Percentiles rank a stretch among this genome's conserved stretches.
Evolutionary conservation across 2,113 vertebrate genomes (phyloP).

Genomic region (Cairina moschata): DNA sequence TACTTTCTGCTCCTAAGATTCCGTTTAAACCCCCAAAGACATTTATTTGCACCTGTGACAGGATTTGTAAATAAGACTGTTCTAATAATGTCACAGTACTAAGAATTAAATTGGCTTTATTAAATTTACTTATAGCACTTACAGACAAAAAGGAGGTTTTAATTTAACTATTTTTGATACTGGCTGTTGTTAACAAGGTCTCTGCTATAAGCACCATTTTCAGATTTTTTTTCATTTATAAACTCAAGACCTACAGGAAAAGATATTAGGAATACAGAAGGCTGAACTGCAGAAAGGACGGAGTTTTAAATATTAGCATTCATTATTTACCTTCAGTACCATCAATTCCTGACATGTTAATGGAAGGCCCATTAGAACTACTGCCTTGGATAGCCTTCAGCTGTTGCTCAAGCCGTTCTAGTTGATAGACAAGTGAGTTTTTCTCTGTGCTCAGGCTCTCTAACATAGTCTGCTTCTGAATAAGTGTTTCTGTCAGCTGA

Average conservation of each 20-base stretch:
- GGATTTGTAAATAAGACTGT: not conserved
- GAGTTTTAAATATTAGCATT: not conserved
- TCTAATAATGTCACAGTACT: not conserved
- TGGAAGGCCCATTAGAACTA: slow-evolving; percentile 78
- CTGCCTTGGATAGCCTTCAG: slow-evolving; percentile 84
- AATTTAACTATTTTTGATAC: not conserved
- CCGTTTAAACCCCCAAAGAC: not conserved
- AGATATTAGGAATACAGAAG: not conserved
- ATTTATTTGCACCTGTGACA: not conserved
- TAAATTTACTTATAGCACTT: not conserved
- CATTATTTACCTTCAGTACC: slow-evolving; percentile 81
- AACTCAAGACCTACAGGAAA: not conserved
- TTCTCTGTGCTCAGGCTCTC: slow-evolving; percentile 97
- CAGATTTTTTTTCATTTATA: not conserved
- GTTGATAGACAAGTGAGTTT: slow-evolving; percentile 92
- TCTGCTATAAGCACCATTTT: not conserved
- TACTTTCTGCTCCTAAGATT: not conserved
- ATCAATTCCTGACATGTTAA: slow-evolving; percentile 90
- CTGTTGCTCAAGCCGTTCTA: slow-evolving; percentile 93
- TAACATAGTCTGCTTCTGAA: slow-evolving; percentile 99
- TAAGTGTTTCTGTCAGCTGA: slow-evolving; percentile 96
- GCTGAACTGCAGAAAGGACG: not conserved
- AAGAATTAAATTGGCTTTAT: not conserved
- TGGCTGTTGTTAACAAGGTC: not conserved
- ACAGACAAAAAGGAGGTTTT: not conserved